Conservation (phyloP, 2,888 invertebrate species). For the Orgyia antiqua region DNA sequence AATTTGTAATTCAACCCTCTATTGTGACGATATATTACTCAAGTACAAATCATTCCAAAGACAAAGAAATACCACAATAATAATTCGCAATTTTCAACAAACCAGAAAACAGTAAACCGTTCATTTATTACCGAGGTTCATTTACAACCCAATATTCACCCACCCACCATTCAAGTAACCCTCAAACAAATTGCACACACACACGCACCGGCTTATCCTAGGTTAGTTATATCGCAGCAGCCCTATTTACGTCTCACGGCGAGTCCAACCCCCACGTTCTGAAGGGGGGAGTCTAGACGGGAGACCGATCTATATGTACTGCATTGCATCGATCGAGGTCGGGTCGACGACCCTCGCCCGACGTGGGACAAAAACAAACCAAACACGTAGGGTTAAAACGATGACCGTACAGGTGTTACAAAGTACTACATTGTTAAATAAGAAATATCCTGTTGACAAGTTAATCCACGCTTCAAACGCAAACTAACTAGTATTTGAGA, state of each 20-base stretch:
- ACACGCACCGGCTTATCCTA: constrained; percentile 25
- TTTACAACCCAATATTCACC: constrained; percentile 6
- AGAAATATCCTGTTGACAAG: too few relatives aligned
- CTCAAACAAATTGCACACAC: constrained; percentile 11
- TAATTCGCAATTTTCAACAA: too few relatives aligned
- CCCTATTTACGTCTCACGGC: constrained; percentile 29
- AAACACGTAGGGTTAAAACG: constrained; percentile 30
- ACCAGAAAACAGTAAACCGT: background rate
- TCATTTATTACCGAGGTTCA: background rate
- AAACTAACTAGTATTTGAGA: too few relatives aligned
- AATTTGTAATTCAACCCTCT: too few relatives aligned
- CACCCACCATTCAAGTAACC: background rate
- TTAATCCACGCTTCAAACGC: too few relatives aligned
- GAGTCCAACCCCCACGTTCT: constrained; percentile 15
- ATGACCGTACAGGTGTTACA: constrained; percentile 55
- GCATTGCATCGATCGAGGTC: constrained; percentile 63
- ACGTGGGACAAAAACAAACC: constrained; percentile 54
- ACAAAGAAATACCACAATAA: too few relatives aligned
- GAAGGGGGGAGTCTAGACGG: constrained; percentile 60
- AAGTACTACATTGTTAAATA: constrained; percentile 28
- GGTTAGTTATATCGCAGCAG: constrained; percentile 31
- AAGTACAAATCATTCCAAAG: too few relatives aligned
- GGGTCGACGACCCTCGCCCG: constrained; percentile 33
- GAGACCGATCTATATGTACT: constrained; percentile 73
- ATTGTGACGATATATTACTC: too few relatives aligned